Base-by-base conservation (phyloP, 2,888 invertebrate genomes). In the Lysandra coridon region DNA sequence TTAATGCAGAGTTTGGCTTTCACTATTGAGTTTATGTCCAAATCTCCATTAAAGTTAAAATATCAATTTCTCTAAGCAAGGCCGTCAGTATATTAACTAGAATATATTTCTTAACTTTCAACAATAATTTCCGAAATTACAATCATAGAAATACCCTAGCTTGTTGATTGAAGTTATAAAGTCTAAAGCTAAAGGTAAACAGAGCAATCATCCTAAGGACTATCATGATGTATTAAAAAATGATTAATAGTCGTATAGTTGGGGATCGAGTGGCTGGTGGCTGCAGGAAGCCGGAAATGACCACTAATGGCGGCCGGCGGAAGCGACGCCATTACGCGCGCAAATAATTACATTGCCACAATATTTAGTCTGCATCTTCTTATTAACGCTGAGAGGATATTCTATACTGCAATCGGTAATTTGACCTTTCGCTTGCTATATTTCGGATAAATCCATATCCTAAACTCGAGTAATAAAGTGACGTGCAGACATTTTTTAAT, bases 231-330 rank as follows among this genome's bases (percentile, higher is more conserved):
- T 75, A 53, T 53, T 53, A 76, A 76, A 76, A 23, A 57, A 75
- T 57, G 76, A 76, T 76, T 76, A 57, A 76, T 64, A 33, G 69
- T 49, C 62, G 30, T 75, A 80, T 78, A 53, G 78, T 79, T 81
- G 79, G 86, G 87, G 83, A 86, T 81, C 81, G 87, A 81, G 86
- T 88, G 89, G 88, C 87, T 87, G 84, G 84, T 82, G 83, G 85
- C 87, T 85, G 83, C 86, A 91, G 93, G 93, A 94, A 92, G 91
- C 87, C 83, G 82, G 93, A 94, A 94, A 94, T 94, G 89, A 91
- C 89, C 92, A 91, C 92, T 94, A 94, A 94, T 94, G 93, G 93
- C 90, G 85, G 88, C 85, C 89, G 84, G 90, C 91, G 93, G 93
- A 94, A 90, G 91, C 86, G 84, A 86, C 88, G 88, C 93, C 93